These are phyloP conservation scores for Spisula solida DNA, from an alignment of 2,888 invertebrate genomes.

Conservation along the genomic window DNA sequence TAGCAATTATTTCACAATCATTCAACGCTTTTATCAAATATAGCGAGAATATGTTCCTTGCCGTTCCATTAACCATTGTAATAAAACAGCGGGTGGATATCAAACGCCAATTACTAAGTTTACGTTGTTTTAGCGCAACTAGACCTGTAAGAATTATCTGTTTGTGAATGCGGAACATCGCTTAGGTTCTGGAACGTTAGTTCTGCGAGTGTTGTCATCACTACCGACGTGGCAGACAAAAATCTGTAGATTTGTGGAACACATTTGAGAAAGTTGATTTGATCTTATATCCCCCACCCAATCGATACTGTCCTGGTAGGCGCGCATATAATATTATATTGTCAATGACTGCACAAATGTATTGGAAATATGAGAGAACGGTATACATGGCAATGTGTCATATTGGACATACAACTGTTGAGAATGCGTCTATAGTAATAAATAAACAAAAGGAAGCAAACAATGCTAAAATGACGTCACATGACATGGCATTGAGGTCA, in stretches of 20 bases:
- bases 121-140: not conserved
- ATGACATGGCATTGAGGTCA: too few species aligned
- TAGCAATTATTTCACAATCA: slow-evolving; percentile 4
- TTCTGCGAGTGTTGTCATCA: not conserved
- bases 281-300: not conserved
- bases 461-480: too few species aligned
- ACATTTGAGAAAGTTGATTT: slow-evolving; percentile 6
- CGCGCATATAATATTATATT: not conserved
- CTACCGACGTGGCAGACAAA: not conserved
- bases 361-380: not conserved
- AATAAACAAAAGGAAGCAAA: too few species aligned
- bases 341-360: not conserved
- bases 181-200: not conserved
- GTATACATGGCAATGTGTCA: not conserved
- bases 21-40: not conserved
- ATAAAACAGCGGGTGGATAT: not conserved
- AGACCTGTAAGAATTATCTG: not conserved
- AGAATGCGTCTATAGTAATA: not conserved
- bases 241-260: not conserved
- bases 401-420: not conserved
- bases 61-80: not conserved
- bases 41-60: not conserved
- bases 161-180: not conserved
- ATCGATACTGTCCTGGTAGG: not conserved
- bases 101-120: not conserved